Conservation (phyloP, 1,140 invertebrate genomes). For the Drosophila cardini region DNA sequence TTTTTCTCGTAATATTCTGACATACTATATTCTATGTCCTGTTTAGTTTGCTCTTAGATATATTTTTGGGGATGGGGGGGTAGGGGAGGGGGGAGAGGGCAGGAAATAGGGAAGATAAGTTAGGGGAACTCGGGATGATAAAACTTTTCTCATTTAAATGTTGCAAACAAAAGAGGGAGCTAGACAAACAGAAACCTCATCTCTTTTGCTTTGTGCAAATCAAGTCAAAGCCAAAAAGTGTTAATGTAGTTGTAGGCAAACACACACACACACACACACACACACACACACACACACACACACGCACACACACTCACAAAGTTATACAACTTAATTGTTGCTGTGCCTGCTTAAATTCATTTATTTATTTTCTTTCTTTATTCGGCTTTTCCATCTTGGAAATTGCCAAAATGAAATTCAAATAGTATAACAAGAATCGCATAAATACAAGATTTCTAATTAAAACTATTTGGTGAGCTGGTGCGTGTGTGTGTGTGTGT, state of each 20-base stretch:
- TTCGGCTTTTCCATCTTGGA: constrained; percentile 6
- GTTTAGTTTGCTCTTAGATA: constrained; percentile 44
- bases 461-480: constrained; percentile 37
- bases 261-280: constrained; percentile 30
- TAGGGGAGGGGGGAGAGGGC: not conserved
- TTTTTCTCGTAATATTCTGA: constrained; percentile 8
- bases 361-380: constrained; percentile 35
- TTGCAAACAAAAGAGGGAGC: constrained; percentile 58
- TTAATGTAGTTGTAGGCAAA: constrained; percentile 57
- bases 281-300: constrained; percentile 15
- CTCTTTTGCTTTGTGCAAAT: constrained; percentile 52
- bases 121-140: constrained; percentile 30
- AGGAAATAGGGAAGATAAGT: not conserved
- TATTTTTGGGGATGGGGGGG: not conserved
- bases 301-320: constrained; percentile 12
- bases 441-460: constrained; percentile 35
- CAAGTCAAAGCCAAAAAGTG: constrained; percentile 61
- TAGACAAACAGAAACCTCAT: constrained; percentile 51
- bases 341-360: constrained; percentile 35
- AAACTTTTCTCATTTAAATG: constrained; percentile 68
- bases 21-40: constrained; percentile 33
- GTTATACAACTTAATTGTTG: constrained; percentile 39
- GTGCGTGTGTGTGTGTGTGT: not conserved
- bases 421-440: constrained; percentile 16
- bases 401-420: constrained; percentile 35